A percentile compares a stretch with the other conserved stretches of the same genome.
Conservation (phyloP, 2,113 vertebrate species). For the Lophotis ruficrista region DNA sequence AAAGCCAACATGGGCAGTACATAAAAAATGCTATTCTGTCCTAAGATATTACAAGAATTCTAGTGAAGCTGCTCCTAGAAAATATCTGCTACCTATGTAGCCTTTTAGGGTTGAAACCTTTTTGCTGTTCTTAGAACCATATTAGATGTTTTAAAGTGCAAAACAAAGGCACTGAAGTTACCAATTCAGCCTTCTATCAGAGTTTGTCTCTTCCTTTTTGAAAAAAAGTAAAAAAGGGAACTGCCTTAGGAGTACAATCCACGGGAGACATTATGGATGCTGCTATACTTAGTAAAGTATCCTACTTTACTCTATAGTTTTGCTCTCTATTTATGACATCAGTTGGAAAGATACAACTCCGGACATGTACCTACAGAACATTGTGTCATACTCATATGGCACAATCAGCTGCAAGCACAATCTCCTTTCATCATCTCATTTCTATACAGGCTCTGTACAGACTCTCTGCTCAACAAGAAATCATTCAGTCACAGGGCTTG, state of each 20-base stretch:
- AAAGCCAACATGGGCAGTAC: not conserved
- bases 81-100: not conserved
- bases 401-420: not conserved
- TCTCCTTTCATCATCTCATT: not conserved
- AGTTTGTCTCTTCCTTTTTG: not conserved
- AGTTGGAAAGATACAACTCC: not conserved
- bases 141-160: not conserved
- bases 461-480: not conserved
- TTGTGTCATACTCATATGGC: not conserved
- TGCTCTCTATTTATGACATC: not conserved
- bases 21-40: not conserved
- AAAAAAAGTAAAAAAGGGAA: not conserved
- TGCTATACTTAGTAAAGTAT: not conserved
- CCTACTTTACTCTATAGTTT: not conserved
- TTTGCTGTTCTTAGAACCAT: not conserved
- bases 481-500: not conserved
- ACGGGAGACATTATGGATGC: not conserved
- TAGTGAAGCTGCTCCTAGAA: not conserved
- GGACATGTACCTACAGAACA: not conserved
- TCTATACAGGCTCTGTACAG: not conserved
- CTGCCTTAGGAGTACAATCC: not conserved
- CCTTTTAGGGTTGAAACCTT: not conserved
- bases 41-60: not conserved
- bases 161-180: not conserved
- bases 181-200: not conserved